Evolutionary conservation across 2,888 invertebrate species (phyloP), one percentile per base, ranked within the genome.

Genomic region (Xestia sexstrigata): DNA sequence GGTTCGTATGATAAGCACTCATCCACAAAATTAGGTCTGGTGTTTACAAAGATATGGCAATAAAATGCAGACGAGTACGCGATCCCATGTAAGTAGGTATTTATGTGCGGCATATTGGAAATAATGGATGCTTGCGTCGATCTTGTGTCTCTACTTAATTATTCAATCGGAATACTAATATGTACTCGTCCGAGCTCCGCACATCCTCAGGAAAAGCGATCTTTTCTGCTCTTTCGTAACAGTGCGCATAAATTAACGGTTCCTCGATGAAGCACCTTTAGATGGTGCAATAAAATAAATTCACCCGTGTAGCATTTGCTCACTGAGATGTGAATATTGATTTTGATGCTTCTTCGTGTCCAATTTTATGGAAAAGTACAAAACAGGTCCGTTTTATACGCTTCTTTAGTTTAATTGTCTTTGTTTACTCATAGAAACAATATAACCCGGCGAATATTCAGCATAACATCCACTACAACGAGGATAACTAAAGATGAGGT

Each of bases 251-350:
- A 91, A 93, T 91, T 91, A 92, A 76, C 82, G 88, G 79, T 89
- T 85, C 89, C 86, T 90, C 91, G 90, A 92, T 92, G 91, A 91
- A 91, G 90, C 89, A 89, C 90, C 91, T 89, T 86, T 82, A 88
- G 89, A 85, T 81, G 82, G 76, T 88, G 88, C 90, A 92, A 90
- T 91, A 89, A 91, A 92, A 92, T 91, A 93, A 93, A 91, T 91
- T 90, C 89, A 90, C 89, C 90, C 90, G 89, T 88, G 89, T 78
- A 85, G 86, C 83, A 86, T 83, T 85, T 63, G 66, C 35, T 76
- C 82, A 83, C 74, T 82, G 77, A 83, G 76, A 79, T 75, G 76
- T 87, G 74, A 90, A 88, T 91, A 90, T 91, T 91, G 89, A 91
- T 91, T 87, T 81, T 42, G 71, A 71, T 74, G 72, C 83, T 76